Evolutionary conservation across 1,140 invertebrate genomes (phyloP).

Genomic region (Musca vetustissima): DNA sequence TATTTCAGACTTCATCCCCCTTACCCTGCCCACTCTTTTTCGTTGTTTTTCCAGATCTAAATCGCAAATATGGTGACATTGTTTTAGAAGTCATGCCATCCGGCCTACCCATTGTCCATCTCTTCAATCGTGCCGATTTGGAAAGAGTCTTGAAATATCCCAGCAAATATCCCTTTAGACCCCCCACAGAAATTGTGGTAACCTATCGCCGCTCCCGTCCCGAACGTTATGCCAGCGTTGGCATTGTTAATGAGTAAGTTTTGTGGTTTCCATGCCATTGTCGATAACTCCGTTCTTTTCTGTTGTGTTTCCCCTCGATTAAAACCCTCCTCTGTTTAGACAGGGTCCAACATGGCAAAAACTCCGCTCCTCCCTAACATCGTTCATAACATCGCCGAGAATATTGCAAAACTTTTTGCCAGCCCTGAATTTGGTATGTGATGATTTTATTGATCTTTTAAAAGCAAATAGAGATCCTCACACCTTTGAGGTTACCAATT

Average conservation of each 20-base stretch:
- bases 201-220: slow-evolving; percentile 73
- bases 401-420: slow-evolving; percentile 78
- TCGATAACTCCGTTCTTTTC: too few species aligned
- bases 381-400: slow-evolving; percentile 73
- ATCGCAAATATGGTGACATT: slow-evolving; percentile 71
- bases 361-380: slow-evolving; percentile 72
- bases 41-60: slow-evolving; percentile 65
- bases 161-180: slow-evolving; percentile 75
- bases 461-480: slow-evolving; percentile 58
- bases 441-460: slow-evolving; percentile 76
- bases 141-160: slow-evolving; percentile 73
- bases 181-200: slow-evolving; percentile 79
- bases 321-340: slow-evolving; percentile 54
- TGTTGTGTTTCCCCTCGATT: neutral
- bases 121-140: slow-evolving; percentile 76
- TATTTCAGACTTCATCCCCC: too few species aligned
- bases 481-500: slow-evolving; percentile 60
- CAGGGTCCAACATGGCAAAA: slow-evolving; percentile 81
- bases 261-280: slow-evolving; percentile 10
- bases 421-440: slow-evolving; percentile 72
- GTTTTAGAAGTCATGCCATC: slow-evolving; percentile 76
- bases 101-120: slow-evolving; percentile 73
- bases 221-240: slow-evolving; percentile 77
- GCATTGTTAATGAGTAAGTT: slow-evolving; percentile 79
- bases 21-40: neutral